Conservation (phyloP, 35 echinoderm and acorn worm species). For the Nesometra sesokonis region DNA sequence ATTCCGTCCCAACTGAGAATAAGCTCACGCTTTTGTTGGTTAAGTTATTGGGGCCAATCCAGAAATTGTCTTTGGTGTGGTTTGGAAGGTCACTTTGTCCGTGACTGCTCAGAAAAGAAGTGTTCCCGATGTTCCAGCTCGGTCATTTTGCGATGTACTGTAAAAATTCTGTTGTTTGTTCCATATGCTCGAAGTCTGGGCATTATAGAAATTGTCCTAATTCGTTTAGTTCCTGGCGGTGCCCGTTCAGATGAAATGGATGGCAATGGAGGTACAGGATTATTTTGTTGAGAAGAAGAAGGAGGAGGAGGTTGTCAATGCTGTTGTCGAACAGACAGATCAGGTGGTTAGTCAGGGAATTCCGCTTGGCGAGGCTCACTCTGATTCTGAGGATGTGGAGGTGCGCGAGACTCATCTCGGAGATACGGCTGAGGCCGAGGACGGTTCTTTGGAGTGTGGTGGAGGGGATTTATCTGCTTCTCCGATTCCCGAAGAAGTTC, state of each 20-base stretch:
- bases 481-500: no score
- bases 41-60: constrained; percentile 22
- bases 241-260: not conserved
- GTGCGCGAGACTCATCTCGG: no score
- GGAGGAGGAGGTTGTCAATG: not conserved
- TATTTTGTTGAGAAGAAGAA: not conserved
- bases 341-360: no score
- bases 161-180: not conserved
- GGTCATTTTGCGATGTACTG: constrained; percentile 12
- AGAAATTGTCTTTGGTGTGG: constrained; percentile 19
- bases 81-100: not conserved
- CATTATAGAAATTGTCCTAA: not conserved
- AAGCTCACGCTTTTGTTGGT: constrained; percentile 1
- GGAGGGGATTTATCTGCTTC: no score
- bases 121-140: constrained; percentile 16
- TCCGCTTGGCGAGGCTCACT: no score
- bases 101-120: not conserved
- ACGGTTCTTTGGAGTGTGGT: no score
- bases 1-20: constrained; percentile 6
- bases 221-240: not conserved
- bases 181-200: constrained; percentile 9
- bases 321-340: not conserved
- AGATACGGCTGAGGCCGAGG: no score
- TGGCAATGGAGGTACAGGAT: not conserved
- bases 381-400: no score